Conservation (phyloP, 2,888 invertebrate species). For the Epirrhoe alternata region DNA sequence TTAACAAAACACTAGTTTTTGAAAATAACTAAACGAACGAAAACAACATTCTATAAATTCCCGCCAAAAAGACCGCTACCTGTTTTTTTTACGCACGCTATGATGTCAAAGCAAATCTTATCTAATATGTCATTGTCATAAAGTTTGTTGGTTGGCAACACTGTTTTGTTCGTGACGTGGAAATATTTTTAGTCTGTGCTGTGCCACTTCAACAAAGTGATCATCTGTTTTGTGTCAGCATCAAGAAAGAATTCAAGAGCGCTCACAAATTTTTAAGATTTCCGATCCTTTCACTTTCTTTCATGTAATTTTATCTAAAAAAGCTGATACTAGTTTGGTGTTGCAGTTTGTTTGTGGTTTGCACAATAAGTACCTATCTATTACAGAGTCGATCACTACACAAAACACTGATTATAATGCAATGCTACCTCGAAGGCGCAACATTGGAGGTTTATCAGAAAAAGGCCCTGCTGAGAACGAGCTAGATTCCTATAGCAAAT, state of each 20-base stretch:
- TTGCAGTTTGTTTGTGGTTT: neutral
- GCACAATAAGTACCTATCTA: no score
- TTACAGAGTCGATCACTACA: conserved; percentile 12
- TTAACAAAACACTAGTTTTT: no score
- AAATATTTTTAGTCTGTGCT: neutral
- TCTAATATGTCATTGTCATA: neutral
- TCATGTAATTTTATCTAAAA: neutral
- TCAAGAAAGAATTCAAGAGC: no score
- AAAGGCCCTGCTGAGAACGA: conserved; percentile 64
- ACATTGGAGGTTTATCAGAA: conserved; percentile 77
- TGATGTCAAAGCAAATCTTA: no score
- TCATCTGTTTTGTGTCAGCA: conserved; percentile 21
- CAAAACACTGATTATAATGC: conserved; percentile 61
- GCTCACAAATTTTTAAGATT: neutral
- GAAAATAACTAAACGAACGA: no score
- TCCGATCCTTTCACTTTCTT: neutral
- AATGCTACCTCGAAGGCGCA: conserved; percentile 83
- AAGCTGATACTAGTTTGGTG: neutral
- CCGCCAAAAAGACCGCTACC: no score
- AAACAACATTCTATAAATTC: no score
- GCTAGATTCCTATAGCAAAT: conserved; percentile 73
- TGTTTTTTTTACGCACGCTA: no score
- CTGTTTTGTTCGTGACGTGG: neutral
- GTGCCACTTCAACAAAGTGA: conserved; percentile 5
- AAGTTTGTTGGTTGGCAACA: no score